These are phyloP conservation scores for Drosophila novamexicana DNA, from an alignment of 1,140 invertebrate species.

Conservation along the genomic window DNA sequence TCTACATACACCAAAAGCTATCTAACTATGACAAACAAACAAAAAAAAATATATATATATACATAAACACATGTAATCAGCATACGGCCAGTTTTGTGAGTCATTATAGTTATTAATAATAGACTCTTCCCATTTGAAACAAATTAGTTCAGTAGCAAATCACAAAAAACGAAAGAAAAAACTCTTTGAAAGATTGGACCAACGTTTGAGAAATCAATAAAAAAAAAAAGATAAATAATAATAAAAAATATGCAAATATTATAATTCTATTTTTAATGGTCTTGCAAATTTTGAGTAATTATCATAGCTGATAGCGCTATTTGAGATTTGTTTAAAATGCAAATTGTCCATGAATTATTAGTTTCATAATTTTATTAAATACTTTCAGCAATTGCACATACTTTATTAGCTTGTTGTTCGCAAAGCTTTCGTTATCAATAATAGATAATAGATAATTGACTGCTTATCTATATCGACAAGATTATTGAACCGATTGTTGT, in stretches of 20 bases:
- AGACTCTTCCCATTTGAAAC: not conserved
- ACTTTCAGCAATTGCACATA: not conserved
- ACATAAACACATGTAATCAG: not conserved
- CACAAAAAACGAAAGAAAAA: not conserved
- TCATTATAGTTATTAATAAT: not conserved
- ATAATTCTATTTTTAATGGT: not conserved
- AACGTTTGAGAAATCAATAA: no score
- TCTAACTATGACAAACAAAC: not conserved
- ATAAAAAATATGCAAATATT: not conserved
- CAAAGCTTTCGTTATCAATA: conserved; percentile 3
- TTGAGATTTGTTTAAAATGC: no score
- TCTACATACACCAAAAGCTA: not conserved
- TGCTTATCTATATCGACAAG: not conserved
- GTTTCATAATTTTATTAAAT: not conserved
- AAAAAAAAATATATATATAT: not conserved
- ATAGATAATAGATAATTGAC: not conserved
- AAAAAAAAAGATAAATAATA: not conserved
- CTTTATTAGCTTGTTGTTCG: conserved; percentile 9
- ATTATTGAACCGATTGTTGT: no score
- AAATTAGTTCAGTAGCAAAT: not conserved
- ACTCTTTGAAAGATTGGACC: not conserved
- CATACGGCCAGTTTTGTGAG: not conserved
- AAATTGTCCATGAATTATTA: not conserved
- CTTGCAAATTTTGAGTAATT: no score
- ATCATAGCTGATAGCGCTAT: no score